A percentile compares a stretch with the other conserved stretches of the same genome.
Conservation (phyloP, 2,797 vertebrate species). For the Eulemur rubriventer region DNA sequence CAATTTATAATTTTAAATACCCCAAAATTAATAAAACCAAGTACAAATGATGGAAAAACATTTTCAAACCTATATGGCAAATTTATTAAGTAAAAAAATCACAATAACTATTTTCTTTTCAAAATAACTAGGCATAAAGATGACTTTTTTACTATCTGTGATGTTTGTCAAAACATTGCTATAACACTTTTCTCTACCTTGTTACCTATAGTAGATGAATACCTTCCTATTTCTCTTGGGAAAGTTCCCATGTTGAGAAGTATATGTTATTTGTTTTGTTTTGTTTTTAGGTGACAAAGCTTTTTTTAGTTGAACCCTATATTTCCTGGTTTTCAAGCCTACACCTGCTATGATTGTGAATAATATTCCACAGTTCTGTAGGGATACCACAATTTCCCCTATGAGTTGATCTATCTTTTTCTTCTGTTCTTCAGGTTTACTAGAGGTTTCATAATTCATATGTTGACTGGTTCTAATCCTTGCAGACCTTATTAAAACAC, state of each 20-base stretch:
- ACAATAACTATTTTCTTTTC: not conserved
- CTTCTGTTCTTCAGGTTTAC: conserved; percentile 29
- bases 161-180: not conserved
- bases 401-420: not conserved
- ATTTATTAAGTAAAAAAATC: not conserved
- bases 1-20: not conserved
- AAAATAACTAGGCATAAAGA: not conserved
- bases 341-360: not conserved
- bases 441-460: conserved; percentile 42
- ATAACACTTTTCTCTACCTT: not conserved
- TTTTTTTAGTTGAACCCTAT: not conserved
- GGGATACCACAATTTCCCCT: not conserved
- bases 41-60: not conserved
- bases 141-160: not conserved
- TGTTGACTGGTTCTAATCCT: conserved; percentile 64
- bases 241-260: not conserved
- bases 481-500: conserved; percentile 67
- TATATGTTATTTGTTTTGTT: not conserved
- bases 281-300: not conserved
- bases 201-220: not conserved
- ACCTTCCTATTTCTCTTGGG: not conserved
- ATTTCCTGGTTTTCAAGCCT: not conserved
- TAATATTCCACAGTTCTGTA: not conserved
- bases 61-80: not conserved
- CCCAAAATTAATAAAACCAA: not conserved